A percentile compares a stretch with the other conserved stretches of the same genome.
Evolutionary conservation across 2,113 vertebrate genomes (phyloP).

Genomic region (Oceanodroma tethys): DNA sequence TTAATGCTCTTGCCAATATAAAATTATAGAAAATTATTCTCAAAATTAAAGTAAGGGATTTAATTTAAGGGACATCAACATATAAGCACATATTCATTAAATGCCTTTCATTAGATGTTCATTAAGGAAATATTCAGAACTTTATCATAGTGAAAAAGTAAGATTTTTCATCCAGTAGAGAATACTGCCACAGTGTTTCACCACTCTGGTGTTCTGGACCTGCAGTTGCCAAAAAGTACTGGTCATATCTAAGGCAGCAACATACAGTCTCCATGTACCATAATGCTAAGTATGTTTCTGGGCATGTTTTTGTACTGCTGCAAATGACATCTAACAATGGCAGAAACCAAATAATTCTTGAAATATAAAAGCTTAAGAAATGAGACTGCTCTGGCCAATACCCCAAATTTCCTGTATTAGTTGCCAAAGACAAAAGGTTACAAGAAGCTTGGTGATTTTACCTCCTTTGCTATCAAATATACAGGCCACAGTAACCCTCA

Average conservation of each 20-base stretch:
- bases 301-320: background rate
- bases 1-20: background rate
- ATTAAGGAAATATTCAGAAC: background rate
- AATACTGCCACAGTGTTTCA: background rate
- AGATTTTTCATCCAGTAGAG: background rate
- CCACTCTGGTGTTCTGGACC: background rate
- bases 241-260: background rate
- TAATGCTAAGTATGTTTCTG: background rate
- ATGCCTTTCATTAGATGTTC: background rate
- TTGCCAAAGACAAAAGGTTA: background rate
- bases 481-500: fast-evolving
- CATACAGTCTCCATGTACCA: background rate
- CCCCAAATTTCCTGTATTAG: background rate
- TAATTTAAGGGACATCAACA: background rate
- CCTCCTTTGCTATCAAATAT: background rate
- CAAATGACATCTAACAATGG: background rate
- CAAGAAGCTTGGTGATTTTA: background rate
- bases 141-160: background rate
- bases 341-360: background rate
- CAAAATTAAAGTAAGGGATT: background rate
- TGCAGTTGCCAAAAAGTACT: background rate
- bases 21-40: background rate
- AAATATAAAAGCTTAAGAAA: background rate
- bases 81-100: background rate
- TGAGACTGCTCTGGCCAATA: background rate